Evolutionary conservation across 64 coral and sea anemone species (phyloP).

Genomic region (Montipora sp.): DNA sequence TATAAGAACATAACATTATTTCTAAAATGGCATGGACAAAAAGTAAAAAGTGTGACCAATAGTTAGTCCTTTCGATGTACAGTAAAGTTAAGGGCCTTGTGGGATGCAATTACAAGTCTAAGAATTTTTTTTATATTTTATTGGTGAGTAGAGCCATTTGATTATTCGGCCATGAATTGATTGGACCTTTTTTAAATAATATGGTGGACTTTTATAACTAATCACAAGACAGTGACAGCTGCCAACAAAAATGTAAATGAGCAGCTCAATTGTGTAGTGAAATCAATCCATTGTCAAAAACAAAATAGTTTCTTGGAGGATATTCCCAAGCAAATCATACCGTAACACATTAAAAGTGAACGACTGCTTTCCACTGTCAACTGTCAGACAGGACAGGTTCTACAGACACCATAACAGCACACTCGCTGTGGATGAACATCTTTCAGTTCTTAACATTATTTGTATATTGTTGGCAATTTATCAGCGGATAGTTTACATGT

Average conservation of each 20-base stretch:
- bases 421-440: too few species aligned
- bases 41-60: conserved; percentile 6
- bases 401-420: too few species aligned
- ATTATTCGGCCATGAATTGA: neutral
- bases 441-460: too few species aligned
- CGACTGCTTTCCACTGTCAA: too few species aligned
- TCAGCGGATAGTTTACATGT: too few species aligned
- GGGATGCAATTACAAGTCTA: neutral
- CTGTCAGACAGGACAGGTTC: too few species aligned
- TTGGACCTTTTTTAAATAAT: neutral
- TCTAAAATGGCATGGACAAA: conserved; percentile 29
- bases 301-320: too few species aligned
- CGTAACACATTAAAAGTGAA: too few species aligned
- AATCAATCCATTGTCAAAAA: too few species aligned
- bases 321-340: too few species aligned
- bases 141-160: neutral
- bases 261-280: too few species aligned
- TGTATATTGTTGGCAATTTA: too few species aligned
- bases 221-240: neutral
- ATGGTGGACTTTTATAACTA: neutral
- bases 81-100: neutral
- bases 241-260: neutral
- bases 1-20: conserved; percentile 36
- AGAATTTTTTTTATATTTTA: neutral
- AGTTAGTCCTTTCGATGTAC: conserved; percentile 27